Conservation (phyloP, 2,797 vertebrate species). For the Labroides dimidiatus region DNA sequence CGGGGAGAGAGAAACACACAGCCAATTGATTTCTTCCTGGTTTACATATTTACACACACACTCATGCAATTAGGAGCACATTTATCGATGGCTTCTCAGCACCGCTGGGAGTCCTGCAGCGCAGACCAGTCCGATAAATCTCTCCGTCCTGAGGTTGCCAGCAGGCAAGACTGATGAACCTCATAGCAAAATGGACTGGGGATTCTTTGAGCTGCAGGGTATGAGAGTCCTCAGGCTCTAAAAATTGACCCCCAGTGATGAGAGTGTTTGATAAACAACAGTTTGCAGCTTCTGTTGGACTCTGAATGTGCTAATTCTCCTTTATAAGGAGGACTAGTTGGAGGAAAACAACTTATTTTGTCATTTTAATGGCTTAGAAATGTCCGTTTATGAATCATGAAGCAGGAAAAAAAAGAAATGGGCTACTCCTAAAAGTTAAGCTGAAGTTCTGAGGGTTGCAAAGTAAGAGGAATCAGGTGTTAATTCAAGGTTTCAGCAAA, state of each 20-base stretch:
- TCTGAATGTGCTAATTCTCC: background rate
- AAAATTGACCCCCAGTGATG: slow-evolving; percentile 37
- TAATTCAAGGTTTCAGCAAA: too few species aligned
- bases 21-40: slow-evolving; percentile 75
- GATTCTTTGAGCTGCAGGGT: slow-evolving; percentile 57
- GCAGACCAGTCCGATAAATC: slow-evolving; percentile 71
- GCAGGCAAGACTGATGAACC: slow-evolving; percentile 68
- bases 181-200: slow-evolving; percentile 60
- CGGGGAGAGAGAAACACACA: slow-evolving; percentile 65
- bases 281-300: slow-evolving; percentile 1
- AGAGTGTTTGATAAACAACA: slow-evolving; percentile 12
- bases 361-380: too few species aligned
- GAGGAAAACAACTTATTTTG: too few species aligned
- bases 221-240: slow-evolving; percentile 51
- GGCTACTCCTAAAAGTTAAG: too few species aligned
- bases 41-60: slow-evolving; percentile 82
- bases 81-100: slow-evolving; percentile 71
- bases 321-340: too few species aligned
- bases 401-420: too few species aligned
- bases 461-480: background rate
- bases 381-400: too few species aligned
- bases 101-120: slow-evolving; percentile 59
- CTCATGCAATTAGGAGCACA: slow-evolving; percentile 74
- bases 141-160: slow-evolving; percentile 57
- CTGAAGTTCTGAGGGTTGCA: too few species aligned